Base-by-base conservation (phyloP, 2,888 invertebrate genomes). In the Nipponacmea schrenckii region DNA sequence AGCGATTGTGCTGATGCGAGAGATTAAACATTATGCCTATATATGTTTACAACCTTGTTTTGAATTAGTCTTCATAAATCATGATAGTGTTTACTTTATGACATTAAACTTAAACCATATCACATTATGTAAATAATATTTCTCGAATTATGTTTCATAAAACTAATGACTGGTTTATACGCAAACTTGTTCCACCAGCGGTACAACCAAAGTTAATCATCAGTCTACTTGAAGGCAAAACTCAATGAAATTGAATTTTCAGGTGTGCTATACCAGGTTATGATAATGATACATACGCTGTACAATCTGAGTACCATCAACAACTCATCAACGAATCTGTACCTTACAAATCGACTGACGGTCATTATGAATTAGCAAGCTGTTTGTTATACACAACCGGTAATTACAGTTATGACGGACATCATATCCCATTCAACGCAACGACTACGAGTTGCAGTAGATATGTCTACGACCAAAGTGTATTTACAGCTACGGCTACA, bases 251-350 rank as follows among this genome's bases (percentile, higher is more conserved):
- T 39, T 39, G 10, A 8, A 39, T 10, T 39, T 69, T 1, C 66
- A 75, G 75, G 67, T 75, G 75, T 31, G 66, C 66, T 48, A 69
- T 75, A 26, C 73, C 73, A 10, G 69, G 69, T 10, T 71, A 68
- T n/a, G 71, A 71, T 44, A 75, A 75, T 67, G 73, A 75, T 27
- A 75, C 71, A n/a, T 75, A 71, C 27, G 64, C 50, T n/a, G 64
- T 73, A n/a, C 69, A 67, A n/a, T 67, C 62, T 46, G 71, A 69
- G 17, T 63, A 56, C 46, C 75, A 75, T 24, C 63, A 62, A 26
- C 14, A 66, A 7, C 67, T 73, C 24, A 50, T 75, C 31, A 75
- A 73, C 48, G 44, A 31, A 0, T 45, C 69, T n/a, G 69, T 74
- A 44, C 74, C 74, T 7, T 56, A 56, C 24, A 14, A 56, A 24